A percentile compares a stretch with the other conserved stretches of the same genome.
Evolutionary conservation across 2,113 vertebrate genomes (phyloP).

Genomic region (Notothenia coriiceps): DNA sequence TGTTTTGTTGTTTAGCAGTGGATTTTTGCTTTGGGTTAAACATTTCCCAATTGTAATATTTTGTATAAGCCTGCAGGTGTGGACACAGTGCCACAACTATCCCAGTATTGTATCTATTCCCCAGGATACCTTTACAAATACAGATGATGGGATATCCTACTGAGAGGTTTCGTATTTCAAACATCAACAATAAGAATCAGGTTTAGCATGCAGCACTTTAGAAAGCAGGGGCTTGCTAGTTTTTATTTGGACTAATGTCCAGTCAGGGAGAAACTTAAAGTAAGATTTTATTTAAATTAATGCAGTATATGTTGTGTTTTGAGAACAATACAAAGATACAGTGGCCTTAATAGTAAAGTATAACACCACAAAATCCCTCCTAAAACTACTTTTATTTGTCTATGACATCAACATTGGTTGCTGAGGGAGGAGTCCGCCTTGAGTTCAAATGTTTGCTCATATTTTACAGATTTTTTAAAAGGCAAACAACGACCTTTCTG

Average conservation of each 20-base stretch:
- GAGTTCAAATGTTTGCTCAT: conserved; percentile 7
- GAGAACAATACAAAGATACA: conserved; percentile 7
- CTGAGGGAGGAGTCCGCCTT: conserved; percentile 9
- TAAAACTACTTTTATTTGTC: conserved; percentile 16
- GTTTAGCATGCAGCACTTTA: conserved; percentile 1
- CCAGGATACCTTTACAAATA: not conserved
- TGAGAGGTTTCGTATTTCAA: not conserved
- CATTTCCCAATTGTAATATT: conserved; percentile 14
- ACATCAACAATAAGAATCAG: conserved; percentile 8
- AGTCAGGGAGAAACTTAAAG: not conserved
- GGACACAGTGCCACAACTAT: not conserved
- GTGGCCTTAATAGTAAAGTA: not conserved
- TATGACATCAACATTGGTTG: conserved; percentile 6
- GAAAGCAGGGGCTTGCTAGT: not conserved
- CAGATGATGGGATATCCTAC: not conserved
- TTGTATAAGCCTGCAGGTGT: conserved; percentile 26
- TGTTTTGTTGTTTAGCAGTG: conserved; percentile 1
- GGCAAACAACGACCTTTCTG: not conserved
- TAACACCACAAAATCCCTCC: conserved; percentile 13
- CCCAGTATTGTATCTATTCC: conserved; percentile 5
- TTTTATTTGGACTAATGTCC: conserved; percentile 7
- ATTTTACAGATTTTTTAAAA: not conserved
- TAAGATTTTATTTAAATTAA: not conserved
- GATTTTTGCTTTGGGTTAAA: conserved; percentile 3
- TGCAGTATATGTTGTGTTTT: not conserved